Conservation (phyloP, 2,113 vertebrate species). For the Oryzias curvinotus region DNA sequence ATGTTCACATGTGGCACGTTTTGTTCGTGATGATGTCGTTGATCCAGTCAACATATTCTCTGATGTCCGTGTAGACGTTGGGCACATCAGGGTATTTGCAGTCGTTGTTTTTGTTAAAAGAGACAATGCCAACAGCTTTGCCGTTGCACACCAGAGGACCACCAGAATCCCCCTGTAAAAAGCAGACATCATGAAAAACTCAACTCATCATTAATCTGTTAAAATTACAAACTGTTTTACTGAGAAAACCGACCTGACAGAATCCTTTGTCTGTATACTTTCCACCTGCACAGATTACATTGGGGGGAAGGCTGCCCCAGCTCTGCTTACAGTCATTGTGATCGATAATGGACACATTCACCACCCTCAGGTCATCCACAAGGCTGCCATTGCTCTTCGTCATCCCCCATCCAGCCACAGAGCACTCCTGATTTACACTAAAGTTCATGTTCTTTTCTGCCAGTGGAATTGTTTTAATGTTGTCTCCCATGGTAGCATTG, state of each 20-base stretch:
- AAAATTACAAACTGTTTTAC: background rate
- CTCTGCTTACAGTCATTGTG: accelerated
- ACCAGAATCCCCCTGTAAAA: conserved; percentile 82
- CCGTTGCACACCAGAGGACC: conserved; percentile 80
- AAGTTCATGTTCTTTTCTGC: background rate
- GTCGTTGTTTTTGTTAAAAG: conserved; percentile 51
- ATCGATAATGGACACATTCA: conserved; percentile 36
- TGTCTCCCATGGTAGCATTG: background rate
- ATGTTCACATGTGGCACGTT: background rate
- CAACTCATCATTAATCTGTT: background rate
- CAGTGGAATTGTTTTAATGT: conserved; percentile 6
- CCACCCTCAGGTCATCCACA: conserved; percentile 30
- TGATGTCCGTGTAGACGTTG: conserved; percentile 61
- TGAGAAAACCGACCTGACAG: conserved; percentile 60
- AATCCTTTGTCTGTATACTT: conserved; percentile 41
- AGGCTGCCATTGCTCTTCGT: accelerated
- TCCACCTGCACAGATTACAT: conserved; percentile 66
- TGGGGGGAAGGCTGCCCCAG: conserved; percentile 12
- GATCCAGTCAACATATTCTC: conserved; percentile 54
- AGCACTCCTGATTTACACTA: conserved; percentile 19
- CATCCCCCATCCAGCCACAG: conserved; percentile 63
- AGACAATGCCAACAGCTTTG: conserved; percentile 76
- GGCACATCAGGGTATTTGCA: conserved; percentile 53
- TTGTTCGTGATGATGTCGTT: background rate
- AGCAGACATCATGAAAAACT: background rate